Evolutionary conservation across 2,113 vertebrate genomes (phyloP).

Genomic region (Gasterosteus nipponicus): DNA sequence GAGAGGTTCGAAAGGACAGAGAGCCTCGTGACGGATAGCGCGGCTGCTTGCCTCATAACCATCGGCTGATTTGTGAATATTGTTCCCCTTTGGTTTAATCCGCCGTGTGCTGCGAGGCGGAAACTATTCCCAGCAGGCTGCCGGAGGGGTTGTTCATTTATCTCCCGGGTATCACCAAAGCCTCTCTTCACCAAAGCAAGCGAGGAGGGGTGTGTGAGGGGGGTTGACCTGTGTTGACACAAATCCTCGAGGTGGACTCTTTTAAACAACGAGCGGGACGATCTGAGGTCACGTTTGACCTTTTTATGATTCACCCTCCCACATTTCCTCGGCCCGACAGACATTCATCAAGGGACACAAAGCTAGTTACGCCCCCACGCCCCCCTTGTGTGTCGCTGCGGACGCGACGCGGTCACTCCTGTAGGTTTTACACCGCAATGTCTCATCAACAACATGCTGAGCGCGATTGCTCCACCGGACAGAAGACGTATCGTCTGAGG

Average conservation of each 20-base stretch:
- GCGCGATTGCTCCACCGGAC: slow-evolving; percentile 37
- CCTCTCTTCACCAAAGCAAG: slow-evolving; percentile 50
- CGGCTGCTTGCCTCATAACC: slow-evolving; percentile 62
- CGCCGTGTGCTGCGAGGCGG: slow-evolving; percentile 76
- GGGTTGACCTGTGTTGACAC: slow-evolving; percentile 52
- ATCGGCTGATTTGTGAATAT: slow-evolving; percentile 76
- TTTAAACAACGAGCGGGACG: slow-evolving; percentile 30
- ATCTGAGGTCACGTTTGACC: slow-evolving; percentile 36
- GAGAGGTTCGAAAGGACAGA: slow-evolving; percentile 10
- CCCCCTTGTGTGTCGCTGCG: slow-evolving; percentile 16
- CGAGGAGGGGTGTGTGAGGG: slow-evolving; percentile 13
- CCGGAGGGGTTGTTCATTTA: slow-evolving; percentile 75
- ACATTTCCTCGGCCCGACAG: not conserved
- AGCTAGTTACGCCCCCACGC: not conserved
- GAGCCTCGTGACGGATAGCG: slow-evolving; percentile 59
- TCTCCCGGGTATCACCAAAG: slow-evolving; percentile 76
- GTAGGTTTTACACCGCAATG: slow-evolving; percentile 30
- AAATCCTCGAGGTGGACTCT: slow-evolving; percentile 37
- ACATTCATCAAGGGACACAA: slow-evolving; percentile 41
- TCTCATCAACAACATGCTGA: slow-evolving; percentile 46
- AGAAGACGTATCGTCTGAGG: slow-evolving; percentile 21
- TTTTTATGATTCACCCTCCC: slow-evolving; percentile 38
- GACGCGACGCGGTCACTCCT: slow-evolving; percentile 35
- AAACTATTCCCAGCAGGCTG: slow-evolving; percentile 77
- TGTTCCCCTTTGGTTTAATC: slow-evolving; percentile 78